Evolutionary conservation across 1,140 invertebrate species (phyloP).

Genomic region (Drosophila funebris): DNA sequence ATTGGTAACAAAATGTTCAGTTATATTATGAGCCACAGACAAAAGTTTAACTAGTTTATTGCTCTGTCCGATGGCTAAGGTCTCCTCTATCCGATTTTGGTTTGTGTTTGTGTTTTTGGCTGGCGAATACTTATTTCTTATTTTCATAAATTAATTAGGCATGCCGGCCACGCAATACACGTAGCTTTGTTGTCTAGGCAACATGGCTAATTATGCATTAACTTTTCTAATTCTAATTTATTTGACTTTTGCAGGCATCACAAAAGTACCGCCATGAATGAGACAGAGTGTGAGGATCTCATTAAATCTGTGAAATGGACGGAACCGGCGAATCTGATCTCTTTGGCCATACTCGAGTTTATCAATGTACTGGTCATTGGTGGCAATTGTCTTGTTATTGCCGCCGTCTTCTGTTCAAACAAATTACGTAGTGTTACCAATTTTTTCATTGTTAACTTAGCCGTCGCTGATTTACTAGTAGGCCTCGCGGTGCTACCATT

Average conservation of each 20-base stretch:
- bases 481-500: conserved; percentile 96
- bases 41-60: conserved; percentile 5
- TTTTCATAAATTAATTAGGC: conserved; percentile 70
- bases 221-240: neutral
- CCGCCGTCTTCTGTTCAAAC: conserved; percentile 93
- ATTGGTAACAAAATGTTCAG: conserved; percentile 4
- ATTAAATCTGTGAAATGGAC: conserved; percentile 91
- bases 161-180: conserved; percentile 24
- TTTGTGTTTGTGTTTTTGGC: conserved; percentile 9
- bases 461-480: conserved; percentile 95
- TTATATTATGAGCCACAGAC: neutral
- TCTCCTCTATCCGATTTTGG: too few species aligned
- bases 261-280: conserved; percentile 87
- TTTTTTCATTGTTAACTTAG: conserved; percentile 96
- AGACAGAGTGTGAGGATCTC: conserved; percentile 89
- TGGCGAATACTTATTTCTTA: conserved; percentile 27
- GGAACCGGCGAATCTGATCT: conserved; percentile 89
- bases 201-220: conserved; percentile 24
- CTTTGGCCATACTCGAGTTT: conserved; percentile 90
- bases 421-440: conserved; percentile 97
- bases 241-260: conserved; percentile 65
- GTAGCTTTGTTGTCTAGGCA: conserved; percentile 9
- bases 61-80: too few species aligned
- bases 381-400: conserved; percentile 95
- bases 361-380: conserved; percentile 94